Base-by-base conservation (phyloP, 2,113 vertebrate genomes). In the Abramis brama region DNA sequence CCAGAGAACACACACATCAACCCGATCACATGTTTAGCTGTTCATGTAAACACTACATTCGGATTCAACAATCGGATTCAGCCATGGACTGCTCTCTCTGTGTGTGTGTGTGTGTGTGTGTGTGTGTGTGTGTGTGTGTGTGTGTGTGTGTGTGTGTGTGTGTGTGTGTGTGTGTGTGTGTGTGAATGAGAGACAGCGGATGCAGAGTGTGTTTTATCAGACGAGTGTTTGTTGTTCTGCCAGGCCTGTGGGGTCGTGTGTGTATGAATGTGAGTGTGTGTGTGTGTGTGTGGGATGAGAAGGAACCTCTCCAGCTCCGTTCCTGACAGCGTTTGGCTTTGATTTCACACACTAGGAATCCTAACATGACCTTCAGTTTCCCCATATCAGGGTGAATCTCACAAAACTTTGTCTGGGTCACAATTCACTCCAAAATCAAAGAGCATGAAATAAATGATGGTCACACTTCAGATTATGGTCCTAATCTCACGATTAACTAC, bases 361-460 rank as follows among this genome's bases (percentile, higher is more conserved):
- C 30, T 66, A 83, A 60, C 57, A 83, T 71, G 39, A 86, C n/a
- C 64, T 50, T 73, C 21, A 55, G 19, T 23, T 11, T 33, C 64
- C 13, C 0, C 62, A 64, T 6, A 64, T 66, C 25, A 33, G 1
- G 5, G 12, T 17, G 5, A 66, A 25, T 27, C 25, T 15, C 13
- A 66, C 27, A 25, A 12, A 62, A 62, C 60, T 5, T 27, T 25
- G 60, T 4, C 12, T 6, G 8, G 13, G 3, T 6, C 64, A 68
- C 13, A 68, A 17, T 2, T 30, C 13, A 66, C 13, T 7, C 6
- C 13, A 66, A 33, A 30, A 30, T 17, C 6, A 33, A 33, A 64
- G n/a, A 50, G 13, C 47, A 30, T 7, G 0, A 66, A 68, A 55
- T 5, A 21, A 21, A 57, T 50, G 47, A 15, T 4, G 47, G 47